Evolutionary conservation across 2,888 invertebrate species (phyloP), one percentile per base, ranked within the genome.

Genomic region (Pachymerium ferrugineum): DNA sequence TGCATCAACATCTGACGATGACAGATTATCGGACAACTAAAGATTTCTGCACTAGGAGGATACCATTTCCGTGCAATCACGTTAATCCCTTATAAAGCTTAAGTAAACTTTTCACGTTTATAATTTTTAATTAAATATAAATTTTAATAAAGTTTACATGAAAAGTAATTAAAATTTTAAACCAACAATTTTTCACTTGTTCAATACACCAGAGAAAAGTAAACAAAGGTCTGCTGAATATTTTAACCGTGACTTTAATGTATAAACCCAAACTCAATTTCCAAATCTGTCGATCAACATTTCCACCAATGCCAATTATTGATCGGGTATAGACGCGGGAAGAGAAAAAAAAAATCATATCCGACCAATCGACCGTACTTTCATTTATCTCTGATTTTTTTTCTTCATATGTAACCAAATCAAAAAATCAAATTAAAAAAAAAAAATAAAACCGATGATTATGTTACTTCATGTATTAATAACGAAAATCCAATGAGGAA

Each of bases 251-350:
- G 54, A 54, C 54, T 54, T 54, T 22, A 54, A 22, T 54, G 25
- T 28, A 54, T 54, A 22, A 25, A 54, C 25, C 25, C 22, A 54
- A 54, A 54, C 54, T 54, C 54, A 54, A 54, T 54, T 54, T 54
- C 19, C 54, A 54, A 54, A 54, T 54, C 54, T 25, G 54, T 54
- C 54, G 54, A 54, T 54, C 54, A 54, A 54, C 54, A 54, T 54
- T 54, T 19, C 54, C 22, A 54, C 22, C 54, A 54, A 25, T 54
- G 54, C 54, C 54, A 54, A 38, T 54, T 25, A 54, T 54, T 28
- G 54, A 54, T 54, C 25, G 25, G 25, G 25, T 8, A 25, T 10
- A 25, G 22, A 54, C 8, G 22, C 4, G 12, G 22, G 47, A 25
- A 54, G 47, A 8, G 6, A 22, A 14, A 19, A 12, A 25, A 54